Evolutionary conservation across 2,888 invertebrate species (phyloP).

Genomic region (Phortica magna): DNA sequence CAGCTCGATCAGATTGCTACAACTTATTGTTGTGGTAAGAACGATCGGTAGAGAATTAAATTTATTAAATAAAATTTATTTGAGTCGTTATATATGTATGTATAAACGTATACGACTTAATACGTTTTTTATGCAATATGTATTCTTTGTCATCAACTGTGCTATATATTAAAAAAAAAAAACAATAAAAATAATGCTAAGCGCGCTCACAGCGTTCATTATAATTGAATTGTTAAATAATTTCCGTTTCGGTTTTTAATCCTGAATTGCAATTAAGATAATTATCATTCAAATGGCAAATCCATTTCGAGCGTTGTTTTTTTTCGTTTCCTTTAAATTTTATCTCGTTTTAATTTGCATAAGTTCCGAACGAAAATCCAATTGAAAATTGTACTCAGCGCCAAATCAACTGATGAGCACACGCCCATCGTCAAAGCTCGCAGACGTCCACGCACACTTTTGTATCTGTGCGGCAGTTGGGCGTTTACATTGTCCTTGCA

Average conservation of each 20-base stretch:
- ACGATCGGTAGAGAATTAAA: too few species aligned
- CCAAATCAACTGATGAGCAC: constrained; percentile 62
- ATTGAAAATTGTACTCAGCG: constrained; percentile 54
- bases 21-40: too few species aligned
- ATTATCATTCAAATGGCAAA: constrained; percentile 66
- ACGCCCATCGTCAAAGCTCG: constrained; percentile 11
- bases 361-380: constrained; percentile 66
- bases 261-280: constrained; percentile 71
- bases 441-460: constrained; percentile 16
- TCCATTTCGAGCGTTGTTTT: constrained; percentile 44
- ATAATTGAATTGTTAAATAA: constrained; percentile 64
- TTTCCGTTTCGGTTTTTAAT: constrained; percentile 33
- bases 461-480: constrained; percentile 33
- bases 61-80: too few species aligned
- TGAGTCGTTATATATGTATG: too few species aligned
- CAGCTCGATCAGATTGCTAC: too few species aligned
- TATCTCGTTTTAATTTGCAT: constrained; percentile 59
- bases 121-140: too few species aligned
- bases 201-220: not conserved
- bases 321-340: constrained; percentile 41
- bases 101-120: too few species aligned
- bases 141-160: too few species aligned
- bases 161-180: too few species aligned
- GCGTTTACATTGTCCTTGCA: constrained; percentile 42
- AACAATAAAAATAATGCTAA: not conserved